Conservation (phyloP, 1,140 invertebrate genomes). For the Pectinophora gossypiella region DNA sequence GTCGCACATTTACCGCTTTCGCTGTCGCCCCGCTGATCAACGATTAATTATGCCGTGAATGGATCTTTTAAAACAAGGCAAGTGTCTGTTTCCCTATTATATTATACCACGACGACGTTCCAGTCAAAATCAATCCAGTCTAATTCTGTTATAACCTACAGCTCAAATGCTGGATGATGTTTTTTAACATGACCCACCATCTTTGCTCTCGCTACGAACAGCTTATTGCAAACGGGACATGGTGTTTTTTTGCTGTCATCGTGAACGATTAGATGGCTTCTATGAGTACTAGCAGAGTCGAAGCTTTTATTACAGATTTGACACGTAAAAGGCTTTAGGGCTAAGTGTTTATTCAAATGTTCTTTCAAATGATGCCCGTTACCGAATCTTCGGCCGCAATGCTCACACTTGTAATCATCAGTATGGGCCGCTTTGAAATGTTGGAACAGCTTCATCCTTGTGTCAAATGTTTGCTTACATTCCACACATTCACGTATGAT, state of each 20-base stretch:
- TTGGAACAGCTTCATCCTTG: conserved; percentile 9
- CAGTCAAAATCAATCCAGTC: too few relatives aligned
- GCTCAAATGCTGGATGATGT: too few relatives aligned
- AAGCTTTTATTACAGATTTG: conserved; percentile 47
- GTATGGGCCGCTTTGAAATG: conserved; percentile 17
- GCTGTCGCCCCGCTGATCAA: too few relatives aligned
- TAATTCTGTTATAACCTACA: too few relatives aligned
- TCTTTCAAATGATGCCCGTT: conserved; percentile 1
- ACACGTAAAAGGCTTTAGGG: conserved; percentile 12
- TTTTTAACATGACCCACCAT: conserved; percentile 4
- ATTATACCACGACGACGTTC: too few relatives aligned
- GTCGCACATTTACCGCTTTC: too few relatives aligned
- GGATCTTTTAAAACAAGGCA: too few relatives aligned
- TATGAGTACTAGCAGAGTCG: conserved; percentile 44
- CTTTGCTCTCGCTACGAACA: background rate
- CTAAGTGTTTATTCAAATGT: conserved; percentile 4
- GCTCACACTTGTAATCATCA: conserved; percentile 13
- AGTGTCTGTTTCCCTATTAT: too few relatives aligned
- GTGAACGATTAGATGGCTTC: conserved; percentile 43
- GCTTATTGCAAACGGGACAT: conserved; percentile 44
- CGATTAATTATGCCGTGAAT: too few relatives aligned
- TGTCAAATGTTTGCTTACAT: conserved; percentile 12
- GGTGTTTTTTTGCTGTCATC: conserved; percentile 26
- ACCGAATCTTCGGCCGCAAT: conserved; percentile 15
- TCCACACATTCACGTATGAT: conserved; percentile 11